Evolutionary conservation across 53 echinoderm and acorn worm species (phyloP).

Genomic region (Zoroaster sp.): DNA sequence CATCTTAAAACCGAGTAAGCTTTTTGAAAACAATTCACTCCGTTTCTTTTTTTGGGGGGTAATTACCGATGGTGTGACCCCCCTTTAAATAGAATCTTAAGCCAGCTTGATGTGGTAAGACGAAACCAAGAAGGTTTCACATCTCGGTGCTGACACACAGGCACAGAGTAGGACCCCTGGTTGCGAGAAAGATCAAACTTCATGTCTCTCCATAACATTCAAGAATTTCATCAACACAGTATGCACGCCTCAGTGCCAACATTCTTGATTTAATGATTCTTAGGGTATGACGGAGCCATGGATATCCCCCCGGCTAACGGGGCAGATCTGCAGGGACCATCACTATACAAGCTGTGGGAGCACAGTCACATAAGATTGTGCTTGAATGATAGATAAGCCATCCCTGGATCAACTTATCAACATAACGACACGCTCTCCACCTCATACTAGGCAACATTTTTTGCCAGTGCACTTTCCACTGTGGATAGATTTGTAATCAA

Average conservation of each 20-base stretch:
- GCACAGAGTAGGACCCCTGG: not conserved
- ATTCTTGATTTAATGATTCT: not conserved
- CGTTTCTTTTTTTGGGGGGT: no score
- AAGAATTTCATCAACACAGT: slow-evolving; percentile 15
- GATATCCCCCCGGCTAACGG: not conserved
- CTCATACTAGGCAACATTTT: not conserved
- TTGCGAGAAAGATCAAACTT: not conserved
- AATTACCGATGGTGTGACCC: no score
- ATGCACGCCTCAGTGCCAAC: not conserved
- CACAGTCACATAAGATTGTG: not conserved
- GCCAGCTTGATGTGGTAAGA: not conserved
- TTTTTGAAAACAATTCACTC: no score
- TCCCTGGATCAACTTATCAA: not conserved
- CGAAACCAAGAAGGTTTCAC: not conserved
- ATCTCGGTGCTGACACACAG: not conserved
- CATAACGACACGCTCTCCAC: not conserved
- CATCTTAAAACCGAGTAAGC: no score
- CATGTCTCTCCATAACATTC: slow-evolving; percentile 7
- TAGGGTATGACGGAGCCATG: not conserved
- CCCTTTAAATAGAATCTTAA: not conserved
- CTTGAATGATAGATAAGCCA: not conserved
- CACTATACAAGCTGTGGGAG: not conserved
- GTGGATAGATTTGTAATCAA: not conserved
- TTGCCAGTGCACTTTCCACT: not conserved
- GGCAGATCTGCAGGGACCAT: not conserved